phyloP scores from a whole-genome alignment of 2,113 vertebrate species.

The Takifugu flavidus region DNA sequence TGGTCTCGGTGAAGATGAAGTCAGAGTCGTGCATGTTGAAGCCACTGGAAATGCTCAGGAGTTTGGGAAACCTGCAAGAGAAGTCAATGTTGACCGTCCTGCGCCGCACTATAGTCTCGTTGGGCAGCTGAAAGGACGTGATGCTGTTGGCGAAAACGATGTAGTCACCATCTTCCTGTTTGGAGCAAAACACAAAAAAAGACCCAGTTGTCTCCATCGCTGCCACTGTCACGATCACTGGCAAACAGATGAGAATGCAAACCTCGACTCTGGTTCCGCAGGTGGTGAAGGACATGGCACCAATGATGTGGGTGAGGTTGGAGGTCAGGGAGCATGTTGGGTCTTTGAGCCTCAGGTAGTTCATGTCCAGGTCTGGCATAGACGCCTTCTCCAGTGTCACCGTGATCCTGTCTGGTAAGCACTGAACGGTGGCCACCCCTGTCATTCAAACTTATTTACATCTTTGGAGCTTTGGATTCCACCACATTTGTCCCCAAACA shows the following conservation, averaged over 20 bases:
- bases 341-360: constrained; percentile 63
- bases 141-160: constrained; percentile 71
- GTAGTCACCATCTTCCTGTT: constrained; percentile 66
- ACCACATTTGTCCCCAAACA: no score
- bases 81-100: constrained; percentile 56
- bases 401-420: constrained; percentile 55
- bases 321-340: constrained; percentile 61
- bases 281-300: constrained; percentile 58
- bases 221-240: background rate
- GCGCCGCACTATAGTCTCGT: constrained; percentile 55
- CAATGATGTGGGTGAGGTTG: constrained; percentile 69
- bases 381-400: constrained; percentile 59
- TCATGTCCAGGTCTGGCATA: constrained; percentile 58
- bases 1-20: constrained; percentile 72
- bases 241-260: no score
- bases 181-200: background rate
- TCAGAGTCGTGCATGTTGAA: constrained; percentile 58
- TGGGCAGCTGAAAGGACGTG: constrained; percentile 46
- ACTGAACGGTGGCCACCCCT: constrained; percentile 54
- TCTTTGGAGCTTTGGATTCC: no score
- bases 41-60: constrained; percentile 50
- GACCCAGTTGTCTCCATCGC: background rate
- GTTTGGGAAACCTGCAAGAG: constrained; percentile 72
- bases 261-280: constrained; percentile 73
- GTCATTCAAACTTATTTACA: background rate